These are phyloP conservation scores for Dermatophagoides farinae DNA, from an alignment of 1,140 invertebrate genomes.

Conservation along the genomic window DNA sequence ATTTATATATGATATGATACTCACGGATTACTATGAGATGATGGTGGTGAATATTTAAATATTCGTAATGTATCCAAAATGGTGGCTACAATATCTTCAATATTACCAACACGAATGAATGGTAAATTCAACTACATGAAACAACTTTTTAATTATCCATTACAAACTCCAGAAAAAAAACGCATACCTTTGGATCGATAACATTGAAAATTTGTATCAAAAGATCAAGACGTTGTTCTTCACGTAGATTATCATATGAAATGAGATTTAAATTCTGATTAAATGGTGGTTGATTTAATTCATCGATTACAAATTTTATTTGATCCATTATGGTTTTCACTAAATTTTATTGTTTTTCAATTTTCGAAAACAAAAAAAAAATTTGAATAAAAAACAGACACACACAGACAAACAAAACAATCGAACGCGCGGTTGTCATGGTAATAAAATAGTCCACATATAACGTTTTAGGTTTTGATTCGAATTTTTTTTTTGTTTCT, in stretches of 20 bases:
- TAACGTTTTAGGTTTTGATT: too few relatives aligned
- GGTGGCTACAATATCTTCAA: conserved; percentile 24
- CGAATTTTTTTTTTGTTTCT: too few relatives aligned
- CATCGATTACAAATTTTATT: conserved; percentile 52
- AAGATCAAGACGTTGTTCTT: conserved; percentile 49
- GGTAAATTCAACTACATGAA: conserved; percentile 18
- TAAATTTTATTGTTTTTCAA: conserved; percentile 19
- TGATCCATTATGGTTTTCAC: too few relatives aligned
- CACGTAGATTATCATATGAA: conserved; percentile 55
- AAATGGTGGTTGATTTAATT: conserved; percentile 49
- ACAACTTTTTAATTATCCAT: conserved; percentile 6
- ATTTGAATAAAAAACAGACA: too few relatives aligned
- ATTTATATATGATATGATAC: conserved; percentile 16
- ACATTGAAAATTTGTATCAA: conserved; percentile 43
- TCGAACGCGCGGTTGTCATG: too few relatives aligned
- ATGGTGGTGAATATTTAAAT: conserved; percentile 43
- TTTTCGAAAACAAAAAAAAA: too few relatives aligned
- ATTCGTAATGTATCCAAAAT: conserved; percentile 34
- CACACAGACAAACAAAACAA: too few relatives aligned
- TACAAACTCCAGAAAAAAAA: conserved; percentile 6
- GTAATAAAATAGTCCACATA: too few relatives aligned
- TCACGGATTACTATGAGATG: conserved; percentile 22
- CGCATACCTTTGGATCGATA: conserved; percentile 36
- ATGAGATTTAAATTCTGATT: conserved; percentile 58
- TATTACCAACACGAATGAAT: conserved; percentile 36